phyloP scores from a whole-genome alignment of 2,888 invertebrate genomes.

The Ommatoiulus sabulosus region DNA sequence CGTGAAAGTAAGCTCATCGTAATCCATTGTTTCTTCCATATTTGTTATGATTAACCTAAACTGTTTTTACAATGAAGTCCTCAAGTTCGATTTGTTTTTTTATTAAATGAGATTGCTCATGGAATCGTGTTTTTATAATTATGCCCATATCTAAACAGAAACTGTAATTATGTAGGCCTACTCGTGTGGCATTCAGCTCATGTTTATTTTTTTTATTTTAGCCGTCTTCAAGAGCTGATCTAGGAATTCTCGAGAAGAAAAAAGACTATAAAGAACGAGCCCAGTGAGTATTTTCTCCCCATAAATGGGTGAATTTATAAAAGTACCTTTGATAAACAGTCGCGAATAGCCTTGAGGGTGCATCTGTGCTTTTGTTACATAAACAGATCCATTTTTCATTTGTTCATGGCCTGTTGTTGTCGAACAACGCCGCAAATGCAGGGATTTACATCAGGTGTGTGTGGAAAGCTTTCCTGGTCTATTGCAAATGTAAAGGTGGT shows the following conservation, averaged over 20 bases:
- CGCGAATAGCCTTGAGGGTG: slow-evolving; percentile 32
- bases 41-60: background rate
- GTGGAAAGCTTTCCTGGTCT: background rate
- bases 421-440: background rate
- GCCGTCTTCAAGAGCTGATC: slow-evolving; percentile 79
- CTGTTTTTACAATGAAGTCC: background rate
- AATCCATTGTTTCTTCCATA: background rate
- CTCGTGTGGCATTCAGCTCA: slow-evolving; percentile 28
- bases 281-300: slow-evolving; percentile 62
- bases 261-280: slow-evolving; percentile 87
- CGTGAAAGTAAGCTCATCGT: background rate
- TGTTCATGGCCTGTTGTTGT: background rate
- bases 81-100: background rate
- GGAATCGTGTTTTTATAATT: background rate
- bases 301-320: slow-evolving; percentile 16
- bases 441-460: slow-evolving; percentile 5
- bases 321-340: slow-evolving; percentile 19
- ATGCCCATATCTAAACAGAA: background rate
- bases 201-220: slow-evolving; percentile 60
- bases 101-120: background rate
- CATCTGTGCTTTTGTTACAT: slow-evolving; percentile 17
- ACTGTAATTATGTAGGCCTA: slow-evolving; percentile 6
- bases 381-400: slow-evolving; percentile 36
- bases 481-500: background rate
- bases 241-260: slow-evolving; percentile 88